Base-by-base conservation (phyloP, 2,888 invertebrate species). In the Leucophenga montana region DNA sequence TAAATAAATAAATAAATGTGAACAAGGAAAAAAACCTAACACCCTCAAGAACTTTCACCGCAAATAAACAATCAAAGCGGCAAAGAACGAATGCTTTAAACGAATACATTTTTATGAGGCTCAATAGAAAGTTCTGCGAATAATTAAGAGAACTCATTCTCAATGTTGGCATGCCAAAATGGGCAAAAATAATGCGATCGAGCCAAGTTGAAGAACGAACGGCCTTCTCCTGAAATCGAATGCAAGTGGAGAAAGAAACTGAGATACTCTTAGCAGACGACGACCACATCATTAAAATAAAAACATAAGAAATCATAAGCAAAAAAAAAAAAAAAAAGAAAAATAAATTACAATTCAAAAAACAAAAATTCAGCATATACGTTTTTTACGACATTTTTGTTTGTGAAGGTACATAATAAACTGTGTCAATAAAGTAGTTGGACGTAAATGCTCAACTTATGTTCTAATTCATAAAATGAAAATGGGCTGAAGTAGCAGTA, bases 81-180 rank as follows among this genome's bases (percentile, higher is more conserved):
- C 39, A 39, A 39, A 39, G 11, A 39, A 39, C 8, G 11, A 39
- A 39, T 8, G 78, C 74, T 80, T 76, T 70, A 68, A 73, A 71
- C 79, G 77, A 71, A 80, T 82, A n/a, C 18, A 16, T 50, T 50
- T 50, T 67, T 72, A 67, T 75, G 76, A 75, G 74, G 67, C n/a
- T 53, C 74, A 78, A 81, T 82, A 82, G 82, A 82, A 82, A 82
- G 82, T 82, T 82, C 80, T 80, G 73, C 76, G 62, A 74, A 77
- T 77, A 80, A 81, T 78, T 79, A 77, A 74, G 61, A 62, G 56
- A 64, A 70, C 72, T 69, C 69, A 64, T n/a, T n/a, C n/a, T n/a
- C n/a, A n/a, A n/a, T n/a, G 20, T 48, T 20, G 20, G 27, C 20
- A 50, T 64, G 62, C 22, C 62, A 64, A 48, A 50, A 39, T 39